Percentiles rank a stretch among this genome's conserved stretches.
Evolutionary conservation across 2,113 vertebrate species (phyloP).

Genomic region (Parus major): DNA sequence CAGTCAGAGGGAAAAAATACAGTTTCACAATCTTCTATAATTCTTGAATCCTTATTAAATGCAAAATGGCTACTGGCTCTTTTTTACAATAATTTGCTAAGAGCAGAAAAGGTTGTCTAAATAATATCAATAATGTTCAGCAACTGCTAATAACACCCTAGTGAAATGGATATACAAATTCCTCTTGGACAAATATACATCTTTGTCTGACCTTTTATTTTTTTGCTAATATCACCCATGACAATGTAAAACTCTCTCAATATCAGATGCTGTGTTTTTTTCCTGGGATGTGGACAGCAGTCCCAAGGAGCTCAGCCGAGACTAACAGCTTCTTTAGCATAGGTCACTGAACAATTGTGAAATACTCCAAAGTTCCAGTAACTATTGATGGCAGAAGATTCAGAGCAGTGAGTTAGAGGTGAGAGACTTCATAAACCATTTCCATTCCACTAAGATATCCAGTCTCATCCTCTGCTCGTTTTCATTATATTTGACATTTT

Average conservation of each 20-base stretch:
- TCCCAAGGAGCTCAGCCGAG: not conserved
- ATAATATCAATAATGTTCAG: not conserved
- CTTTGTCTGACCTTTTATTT: not conserved
- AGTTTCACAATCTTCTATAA: not conserved
- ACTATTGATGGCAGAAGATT: not conserved
- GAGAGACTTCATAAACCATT: conserved; percentile 48
- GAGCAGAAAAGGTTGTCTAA: not conserved
- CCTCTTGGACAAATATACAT: not conserved
- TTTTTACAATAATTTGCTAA: not conserved
- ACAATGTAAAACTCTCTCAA: not conserved
- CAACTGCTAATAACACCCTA: not conserved
- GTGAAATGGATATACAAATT: not conserved
- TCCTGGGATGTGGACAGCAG: not conserved
- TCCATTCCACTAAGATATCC: conserved; percentile 29
- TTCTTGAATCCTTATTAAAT: not conserved
- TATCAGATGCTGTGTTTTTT: not conserved
- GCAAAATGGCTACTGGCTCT: not conserved
- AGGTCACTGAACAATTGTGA: conserved; percentile 9
- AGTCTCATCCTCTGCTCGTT: conserved; percentile 26
- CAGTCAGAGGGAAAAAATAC: not conserved
- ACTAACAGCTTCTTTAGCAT: conserved; percentile 35
- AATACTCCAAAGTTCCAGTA: not conserved
- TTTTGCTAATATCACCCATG: not conserved
- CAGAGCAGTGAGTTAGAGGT: conserved; percentile 12
- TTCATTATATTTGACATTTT: conserved; percentile 68